A percentile compares a stretch with the other conserved stretches of the same genome.
phyloP scores from a whole-genome alignment of 2,888 invertebrate genomes.

The Rhagium mordax region DNA sequence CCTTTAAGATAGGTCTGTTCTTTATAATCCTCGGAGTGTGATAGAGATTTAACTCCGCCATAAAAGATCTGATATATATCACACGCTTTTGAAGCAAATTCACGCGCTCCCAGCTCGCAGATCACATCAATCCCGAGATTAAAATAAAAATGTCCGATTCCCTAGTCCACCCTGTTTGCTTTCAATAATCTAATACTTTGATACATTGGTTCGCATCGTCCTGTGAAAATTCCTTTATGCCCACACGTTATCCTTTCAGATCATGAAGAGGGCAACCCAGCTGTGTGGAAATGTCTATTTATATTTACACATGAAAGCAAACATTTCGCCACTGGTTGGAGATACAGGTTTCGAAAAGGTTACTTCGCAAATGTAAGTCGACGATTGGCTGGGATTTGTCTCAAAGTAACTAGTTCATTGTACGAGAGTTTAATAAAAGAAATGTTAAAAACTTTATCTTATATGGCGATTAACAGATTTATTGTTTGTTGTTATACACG shows the following conservation, averaged over 20 bases:
- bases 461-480: not conserved
- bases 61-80: constrained; percentile 54
- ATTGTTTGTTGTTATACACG: too few relatives aligned
- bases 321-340: constrained; percentile 12
- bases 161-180: constrained; percentile 55
- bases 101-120: constrained; percentile 50
- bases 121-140: constrained; percentile 61
- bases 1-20: constrained; percentile 37
- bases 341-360: constrained; percentile 12
- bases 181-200: constrained; percentile 57
- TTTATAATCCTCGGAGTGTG: constrained; percentile 38
- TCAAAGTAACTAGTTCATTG: not conserved
- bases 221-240: constrained; percentile 42
- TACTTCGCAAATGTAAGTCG: constrained; percentile 2
- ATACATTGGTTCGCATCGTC: constrained; percentile 44
- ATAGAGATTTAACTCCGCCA: constrained; percentile 30
- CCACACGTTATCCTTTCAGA: constrained; percentile 26
- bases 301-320: constrained; percentile 41
- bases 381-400: not conserved
- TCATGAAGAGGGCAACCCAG: constrained; percentile 23
- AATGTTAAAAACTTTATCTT: not conserved
- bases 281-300: constrained; percentile 37
- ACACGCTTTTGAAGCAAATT: constrained; percentile 44
- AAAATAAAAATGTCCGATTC: constrained; percentile 53
- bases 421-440: not conserved